Percentiles rank a stretch among this genome's conserved stretches.
Conservation (phyloP, 2,888 invertebrate genomes). For the Polyommatus icarus region DNA sequence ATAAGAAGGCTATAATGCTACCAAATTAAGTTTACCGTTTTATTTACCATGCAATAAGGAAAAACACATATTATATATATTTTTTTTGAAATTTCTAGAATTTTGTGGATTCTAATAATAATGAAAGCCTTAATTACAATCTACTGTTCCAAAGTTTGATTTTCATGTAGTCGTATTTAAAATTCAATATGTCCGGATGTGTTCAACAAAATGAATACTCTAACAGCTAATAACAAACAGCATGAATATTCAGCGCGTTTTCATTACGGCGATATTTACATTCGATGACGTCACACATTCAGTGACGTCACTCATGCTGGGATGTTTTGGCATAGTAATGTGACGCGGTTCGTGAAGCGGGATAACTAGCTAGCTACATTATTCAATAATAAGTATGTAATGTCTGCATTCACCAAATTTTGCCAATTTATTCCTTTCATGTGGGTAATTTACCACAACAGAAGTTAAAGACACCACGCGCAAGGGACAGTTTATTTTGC, state of each 20-base stretch:
- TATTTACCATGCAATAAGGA: no score
- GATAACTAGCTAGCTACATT: background rate
- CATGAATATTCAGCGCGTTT: conserved; percentile 1
- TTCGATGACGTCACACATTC: conserved; percentile 1
- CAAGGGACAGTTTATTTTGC: no score
- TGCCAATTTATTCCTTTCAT: no score
- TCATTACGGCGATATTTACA: conserved; percentile 13
- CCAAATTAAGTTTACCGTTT: no score
- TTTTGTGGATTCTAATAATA: no score
- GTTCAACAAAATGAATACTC: background rate
- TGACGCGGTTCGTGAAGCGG: background rate
- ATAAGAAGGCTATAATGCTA: no score
- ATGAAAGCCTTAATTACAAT: background rate
- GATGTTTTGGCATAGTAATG: background rate
- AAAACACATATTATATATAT: no score
- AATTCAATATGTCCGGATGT: background rate
- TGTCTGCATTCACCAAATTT: no score
- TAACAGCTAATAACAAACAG: conserved; percentile 18
- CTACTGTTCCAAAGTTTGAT: background rate
- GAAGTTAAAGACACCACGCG: no score
- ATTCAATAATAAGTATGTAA: no score
- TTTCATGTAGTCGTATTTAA: background rate
- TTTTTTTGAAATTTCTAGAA: no score
- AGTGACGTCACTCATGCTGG: background rate
- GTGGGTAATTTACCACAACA: no score